These are phyloP conservation scores for Alosa alosa DNA, from an alignment of 2,113 vertebrate genomes.

Conservation along the genomic window DNA sequence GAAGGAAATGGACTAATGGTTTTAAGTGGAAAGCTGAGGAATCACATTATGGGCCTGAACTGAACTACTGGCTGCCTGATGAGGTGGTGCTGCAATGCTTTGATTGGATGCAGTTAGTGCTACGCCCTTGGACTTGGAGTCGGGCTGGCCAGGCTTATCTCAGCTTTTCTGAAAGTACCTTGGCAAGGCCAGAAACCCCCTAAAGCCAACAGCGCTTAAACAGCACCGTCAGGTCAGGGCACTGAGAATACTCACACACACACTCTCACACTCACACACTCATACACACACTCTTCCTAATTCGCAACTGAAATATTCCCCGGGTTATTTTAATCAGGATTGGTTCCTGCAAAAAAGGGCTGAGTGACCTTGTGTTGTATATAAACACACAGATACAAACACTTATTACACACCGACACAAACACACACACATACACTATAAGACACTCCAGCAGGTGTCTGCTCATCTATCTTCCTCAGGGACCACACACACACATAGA, in stretches of 20 bases:
- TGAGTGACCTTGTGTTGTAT: background rate
- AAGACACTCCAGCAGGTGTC: background rate
- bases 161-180: constrained; percentile 37
- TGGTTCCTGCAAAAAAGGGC: constrained; percentile 24
- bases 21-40: background rate
- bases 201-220: constrained; percentile 43
- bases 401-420: background rate
- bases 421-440: background rate
- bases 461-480: too few species aligned
- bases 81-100: background rate
- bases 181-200: constrained; percentile 52
- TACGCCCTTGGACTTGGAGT: background rate
- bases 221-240: background rate
- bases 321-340: constrained; percentile 40
- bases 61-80: background rate
- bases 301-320: background rate
- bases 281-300: background rate
- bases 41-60: background rate
- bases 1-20: background rate
- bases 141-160: constrained; percentile 29
- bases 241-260: constrained; percentile 44
- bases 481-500: background rate
- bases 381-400: background rate
- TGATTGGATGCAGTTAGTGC: background rate
- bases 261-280: background rate